These are phyloP conservation scores for Gila orcuttii DNA, from an alignment of 2,113 vertebrate genomes.

Conservation along the genomic window DNA sequence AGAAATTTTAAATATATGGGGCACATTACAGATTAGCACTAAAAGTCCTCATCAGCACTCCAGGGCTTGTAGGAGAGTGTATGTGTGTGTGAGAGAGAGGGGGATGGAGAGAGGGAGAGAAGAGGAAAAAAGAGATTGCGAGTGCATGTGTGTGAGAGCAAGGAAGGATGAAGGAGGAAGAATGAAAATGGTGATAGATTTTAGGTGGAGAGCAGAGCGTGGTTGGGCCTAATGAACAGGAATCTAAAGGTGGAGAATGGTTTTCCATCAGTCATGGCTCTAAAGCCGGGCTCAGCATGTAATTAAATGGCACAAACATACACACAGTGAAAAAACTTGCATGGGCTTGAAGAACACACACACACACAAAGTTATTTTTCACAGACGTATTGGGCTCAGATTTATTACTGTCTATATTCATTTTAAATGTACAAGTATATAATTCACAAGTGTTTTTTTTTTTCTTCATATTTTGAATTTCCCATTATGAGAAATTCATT, in stretches of 20 bases:
- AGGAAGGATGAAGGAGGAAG: background rate
- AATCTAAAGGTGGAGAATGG: constrained; percentile 23
- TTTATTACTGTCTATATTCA: too few species aligned
- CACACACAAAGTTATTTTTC: background rate
- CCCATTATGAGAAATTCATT: too few species aligned
- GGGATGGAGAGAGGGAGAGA: background rate
- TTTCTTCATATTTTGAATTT: too few species aligned
- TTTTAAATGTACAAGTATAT: too few species aligned
- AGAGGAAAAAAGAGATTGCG: background rate
- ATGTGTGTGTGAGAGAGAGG: background rate
- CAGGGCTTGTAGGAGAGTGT: constrained; percentile 21
- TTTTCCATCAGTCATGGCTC: constrained; percentile 44
- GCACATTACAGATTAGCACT: constrained; percentile 56
- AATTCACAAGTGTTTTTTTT: too few species aligned
- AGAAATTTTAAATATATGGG: constrained; percentile 59
- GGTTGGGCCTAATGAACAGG: constrained; percentile 43
- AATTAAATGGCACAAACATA: constrained; percentile 49
- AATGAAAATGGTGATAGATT: constrained; percentile 27
- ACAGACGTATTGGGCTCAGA: too few species aligned
- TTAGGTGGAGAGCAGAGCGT: constrained; percentile 27
- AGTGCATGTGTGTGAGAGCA: background rate
- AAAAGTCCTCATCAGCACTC: constrained; percentile 59
- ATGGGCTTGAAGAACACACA: background rate
- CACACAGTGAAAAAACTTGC: constrained; percentile 3
- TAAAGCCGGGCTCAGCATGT: constrained; percentile 33